Conservation (phyloP, 1,140 invertebrate species). For the Xylocopa sonorina region DNA sequence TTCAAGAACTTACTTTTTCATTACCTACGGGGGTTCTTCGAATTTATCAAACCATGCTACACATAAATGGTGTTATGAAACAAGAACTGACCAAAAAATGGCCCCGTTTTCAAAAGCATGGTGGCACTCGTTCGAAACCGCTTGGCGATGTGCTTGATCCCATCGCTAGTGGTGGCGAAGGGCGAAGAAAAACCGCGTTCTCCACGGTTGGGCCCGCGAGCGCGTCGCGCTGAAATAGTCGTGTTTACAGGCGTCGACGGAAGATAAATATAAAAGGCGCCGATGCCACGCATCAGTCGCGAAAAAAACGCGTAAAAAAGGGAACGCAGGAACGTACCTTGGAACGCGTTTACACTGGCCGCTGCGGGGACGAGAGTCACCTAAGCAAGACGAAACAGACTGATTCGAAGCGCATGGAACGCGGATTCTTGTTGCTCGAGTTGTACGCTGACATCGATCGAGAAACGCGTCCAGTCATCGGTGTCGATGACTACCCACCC, state of each 20-base stretch:
- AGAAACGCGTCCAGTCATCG: constrained; percentile 3
- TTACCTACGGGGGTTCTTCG: too few relatives aligned
- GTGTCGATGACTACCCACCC: constrained; percentile 5
- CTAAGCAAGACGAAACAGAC: constrained; percentile 10
- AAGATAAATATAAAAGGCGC: constrained; percentile 51
- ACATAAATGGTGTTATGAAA: too few relatives aligned
- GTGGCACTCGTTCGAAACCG: too few relatives aligned
- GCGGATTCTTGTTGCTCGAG: constrained; percentile 10
- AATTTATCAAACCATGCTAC: too few relatives aligned
- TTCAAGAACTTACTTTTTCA: too few relatives aligned
- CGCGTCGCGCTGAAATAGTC: constrained; percentile 34
- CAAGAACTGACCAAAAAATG: too few relatives aligned
- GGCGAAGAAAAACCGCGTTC: constrained; percentile 4
- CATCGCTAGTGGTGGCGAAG: too few relatives aligned
- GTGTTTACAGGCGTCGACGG: constrained; percentile 32
- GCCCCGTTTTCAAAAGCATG: too few relatives aligned
- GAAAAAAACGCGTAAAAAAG: constrained; percentile 34
- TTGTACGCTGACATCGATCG: neutral
- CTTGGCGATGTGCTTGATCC: too few relatives aligned
- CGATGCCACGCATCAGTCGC: neutral
- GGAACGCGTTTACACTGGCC: constrained; percentile 23
- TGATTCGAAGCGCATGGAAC: neutral
- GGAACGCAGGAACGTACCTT: neutral
- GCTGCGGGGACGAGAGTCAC: neutral
- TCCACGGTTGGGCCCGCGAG: neutral